Evolutionary conservation across 2,797 vertebrate genomes (phyloP), one percentile per base, ranked within the genome.

Genomic region (Nyctalus aviator): DNA sequence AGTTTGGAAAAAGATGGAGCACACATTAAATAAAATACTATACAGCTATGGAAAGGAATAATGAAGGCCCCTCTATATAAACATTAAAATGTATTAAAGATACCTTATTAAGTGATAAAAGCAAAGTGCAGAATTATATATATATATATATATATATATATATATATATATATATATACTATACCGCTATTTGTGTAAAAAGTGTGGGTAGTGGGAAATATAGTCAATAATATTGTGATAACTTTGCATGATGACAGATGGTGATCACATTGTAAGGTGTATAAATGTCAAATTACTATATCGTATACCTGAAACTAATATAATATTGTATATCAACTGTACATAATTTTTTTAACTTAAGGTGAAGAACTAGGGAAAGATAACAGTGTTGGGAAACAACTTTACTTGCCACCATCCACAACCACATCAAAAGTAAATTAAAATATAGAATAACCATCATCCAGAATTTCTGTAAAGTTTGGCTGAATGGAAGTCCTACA

Each of bases 31-130:
- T 53, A 73, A 15, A 93, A 82, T 50, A 87, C 14, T 90, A 79
- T 55, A 72, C 6, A 93, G 35, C 20, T 78, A 3, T 78, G 21
- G 79, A 90, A 85, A 77, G 2, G 23, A 82, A 89, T 72, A 21
- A 64, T 44, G 18, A 81, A 27, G 44, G 15, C 78, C 10, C 84
- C 5, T 32, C 13, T 35, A 76, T 66, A 79, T 25, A 84, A 32
- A 50, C 17, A 72, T 53, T 20, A 13, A 91, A 91, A 78, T 72
- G 93, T 50, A 72, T 83, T 57, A 30, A 88, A 88, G n/a, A 30
- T 62, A 86, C 50, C 69, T 82, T 81, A 30, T 41, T 57, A 86
- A 79, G 27, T 82, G 48, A 84, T 78, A 88, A 86, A 59, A 78
- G 3, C 15, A 44, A 88, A 89, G 8, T 59, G 30, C 17, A 93